Conservation (phyloP, 1,140 invertebrate genomes). For the Heliconius nattereri region DNA sequence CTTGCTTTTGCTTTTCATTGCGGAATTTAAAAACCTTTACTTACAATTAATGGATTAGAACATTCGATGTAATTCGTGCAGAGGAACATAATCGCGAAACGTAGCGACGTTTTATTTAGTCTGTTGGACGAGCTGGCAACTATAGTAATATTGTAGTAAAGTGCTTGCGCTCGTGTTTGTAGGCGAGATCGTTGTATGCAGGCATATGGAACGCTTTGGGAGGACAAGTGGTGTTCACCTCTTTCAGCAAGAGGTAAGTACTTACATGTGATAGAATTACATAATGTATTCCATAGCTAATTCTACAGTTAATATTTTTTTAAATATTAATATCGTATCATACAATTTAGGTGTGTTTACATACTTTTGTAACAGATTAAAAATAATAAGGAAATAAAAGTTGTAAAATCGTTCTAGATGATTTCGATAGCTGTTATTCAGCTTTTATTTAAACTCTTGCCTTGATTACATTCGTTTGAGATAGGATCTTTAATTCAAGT, state of each 20-base stretch:
- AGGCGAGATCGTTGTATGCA: constrained; percentile 37
- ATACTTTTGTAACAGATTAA: neutral
- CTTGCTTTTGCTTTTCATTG: constrained; percentile 22
- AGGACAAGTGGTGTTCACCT: constrained; percentile 26
- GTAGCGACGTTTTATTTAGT: constrained; percentile 31
- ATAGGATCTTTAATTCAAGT: neutral
- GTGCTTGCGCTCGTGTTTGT: constrained; percentile 39
- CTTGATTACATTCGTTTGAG: neutral
- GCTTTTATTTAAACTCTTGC: neutral
- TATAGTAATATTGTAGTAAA: constrained; percentile 53
- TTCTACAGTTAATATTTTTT: neutral
- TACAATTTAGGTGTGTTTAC: neutral
- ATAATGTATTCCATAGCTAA: neutral
- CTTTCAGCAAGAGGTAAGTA: constrained; percentile 34
- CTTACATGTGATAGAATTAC: constrained; percentile 25
- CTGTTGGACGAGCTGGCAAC: constrained; percentile 36
- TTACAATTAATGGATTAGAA: neutral
- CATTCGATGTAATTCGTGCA: constrained; percentile 23
- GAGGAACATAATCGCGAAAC: neutral
- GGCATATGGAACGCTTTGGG: constrained; percentile 37
- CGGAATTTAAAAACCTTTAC: neutral
- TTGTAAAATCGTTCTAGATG: neutral
- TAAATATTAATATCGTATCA: neutral
- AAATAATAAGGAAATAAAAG: neutral
- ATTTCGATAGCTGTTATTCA: neutral